Percentiles rank a stretch among this genome's conserved stretches.
Evolutionary conservation across 2,888 invertebrate genomes (phyloP).

Genomic region (Pinctada fucata): DNA sequence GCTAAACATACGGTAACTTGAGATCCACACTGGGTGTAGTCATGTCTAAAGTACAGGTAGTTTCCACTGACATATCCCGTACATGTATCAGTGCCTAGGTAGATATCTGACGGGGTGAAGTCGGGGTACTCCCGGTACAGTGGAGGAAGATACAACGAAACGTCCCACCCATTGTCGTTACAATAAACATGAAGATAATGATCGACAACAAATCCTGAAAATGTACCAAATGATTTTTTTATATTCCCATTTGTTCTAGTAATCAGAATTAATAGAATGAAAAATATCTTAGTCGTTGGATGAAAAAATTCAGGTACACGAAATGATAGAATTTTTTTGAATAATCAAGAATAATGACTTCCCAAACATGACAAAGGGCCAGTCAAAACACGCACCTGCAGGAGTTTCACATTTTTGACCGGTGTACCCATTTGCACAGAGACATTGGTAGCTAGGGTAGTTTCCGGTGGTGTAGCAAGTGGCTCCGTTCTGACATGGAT

Average conservation of each 20-base stretch:
- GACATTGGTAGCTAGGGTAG: slow-evolving; percentile 4
- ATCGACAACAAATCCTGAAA: slow-evolving; percentile 21
- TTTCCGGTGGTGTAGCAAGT: slow-evolving; percentile 13
- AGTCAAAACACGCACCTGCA: not conserved
- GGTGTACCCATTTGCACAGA: slow-evolving; percentile 11
- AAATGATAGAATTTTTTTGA: too few species aligned
- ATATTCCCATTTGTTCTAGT: not conserved
- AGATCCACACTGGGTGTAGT: slow-evolving; percentile 24
- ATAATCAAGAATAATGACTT: too few species aligned
- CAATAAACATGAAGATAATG: slow-evolving; percentile 37
- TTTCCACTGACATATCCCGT: slow-evolving; percentile 22
- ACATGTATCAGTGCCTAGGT: slow-evolving; percentile 23
- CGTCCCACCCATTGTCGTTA: slow-evolving; percentile 45
- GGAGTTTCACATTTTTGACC: slow-evolving; percentile 17
- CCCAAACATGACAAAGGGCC: too few species aligned
- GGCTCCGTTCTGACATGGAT: slow-evolving; percentile 10
- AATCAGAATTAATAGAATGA: too few species aligned
- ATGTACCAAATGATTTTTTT: not conserved
- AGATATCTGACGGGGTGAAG: slow-evolving; percentile 19
- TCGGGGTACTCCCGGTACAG: slow-evolving; percentile 18
- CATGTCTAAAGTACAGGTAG: slow-evolving; percentile 25
- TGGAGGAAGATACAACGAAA: slow-evolving; percentile 26
- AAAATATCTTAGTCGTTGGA: too few species aligned
- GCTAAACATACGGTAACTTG: not conserved
- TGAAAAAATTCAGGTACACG: too few species aligned